Conservation (phyloP, 2,113 vertebrate species). For the Grammomys dolichurus region DNA sequence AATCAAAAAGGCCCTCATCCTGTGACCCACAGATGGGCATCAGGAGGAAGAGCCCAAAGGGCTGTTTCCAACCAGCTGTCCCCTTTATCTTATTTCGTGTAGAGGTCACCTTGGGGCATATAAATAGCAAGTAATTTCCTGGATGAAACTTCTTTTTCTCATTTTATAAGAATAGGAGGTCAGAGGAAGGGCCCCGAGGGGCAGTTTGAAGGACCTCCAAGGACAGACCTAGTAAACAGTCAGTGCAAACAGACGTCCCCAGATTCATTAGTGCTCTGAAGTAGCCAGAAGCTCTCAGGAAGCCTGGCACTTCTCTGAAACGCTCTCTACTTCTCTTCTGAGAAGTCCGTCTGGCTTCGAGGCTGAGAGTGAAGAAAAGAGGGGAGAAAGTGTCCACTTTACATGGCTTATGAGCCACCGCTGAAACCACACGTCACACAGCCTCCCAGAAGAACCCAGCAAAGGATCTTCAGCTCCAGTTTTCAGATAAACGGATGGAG, state of each 20-base stretch:
- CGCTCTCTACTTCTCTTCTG: neutral
- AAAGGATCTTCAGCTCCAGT: neutral
- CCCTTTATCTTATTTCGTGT: neutral
- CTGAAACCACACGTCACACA: neutral
- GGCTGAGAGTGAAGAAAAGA: neutral
- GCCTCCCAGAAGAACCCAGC: neutral
- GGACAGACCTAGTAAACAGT: slow-evolving; percentile 15
- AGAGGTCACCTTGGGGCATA: slow-evolving; percentile 47
- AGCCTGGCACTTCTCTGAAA: neutral
- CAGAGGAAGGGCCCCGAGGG: slow-evolving; percentile 35
- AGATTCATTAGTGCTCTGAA: neutral
- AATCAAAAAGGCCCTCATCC: neutral
- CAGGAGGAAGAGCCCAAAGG: neutral
- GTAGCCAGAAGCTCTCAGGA: neutral
- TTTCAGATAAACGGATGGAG: neutral
- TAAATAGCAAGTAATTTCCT: slow-evolving; percentile 65
- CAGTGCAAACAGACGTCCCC: slow-evolving; percentile 24
- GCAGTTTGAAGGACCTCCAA: slow-evolving; percentile 49
- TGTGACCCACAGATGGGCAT: neutral
- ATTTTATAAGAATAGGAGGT: slow-evolving; percentile 43
- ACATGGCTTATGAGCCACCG: neutral
- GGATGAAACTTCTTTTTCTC: slow-evolving; percentile 59
- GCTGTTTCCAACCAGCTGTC: neutral
- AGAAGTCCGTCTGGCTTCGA: neutral
- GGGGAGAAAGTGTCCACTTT: neutral